Evolutionary conservation across 2,888 invertebrate species (phyloP).

Genomic region (Metopia argyrocephala): DNA sequence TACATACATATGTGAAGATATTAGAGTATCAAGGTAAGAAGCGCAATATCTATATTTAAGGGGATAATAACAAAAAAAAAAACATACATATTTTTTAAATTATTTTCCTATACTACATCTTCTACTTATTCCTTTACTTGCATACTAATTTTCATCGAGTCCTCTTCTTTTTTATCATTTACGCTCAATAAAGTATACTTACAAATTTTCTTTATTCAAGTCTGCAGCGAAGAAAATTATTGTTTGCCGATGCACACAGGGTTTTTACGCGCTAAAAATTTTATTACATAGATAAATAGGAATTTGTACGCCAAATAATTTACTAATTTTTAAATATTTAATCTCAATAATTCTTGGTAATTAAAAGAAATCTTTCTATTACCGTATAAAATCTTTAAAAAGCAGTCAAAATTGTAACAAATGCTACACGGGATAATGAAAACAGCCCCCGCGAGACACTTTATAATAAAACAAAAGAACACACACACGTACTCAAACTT

Average conservation of each 20-base stretch:
- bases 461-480: slow-evolving; percentile 16
- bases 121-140: neutral
- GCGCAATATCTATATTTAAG: slow-evolving; percentile 31
- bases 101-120: neutral
- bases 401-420: slow-evolving; percentile 15
- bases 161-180: slow-evolving; percentile 34
- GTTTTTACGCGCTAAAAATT: slow-evolving; percentile 60
- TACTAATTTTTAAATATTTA: neutral
- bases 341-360: too few relatives aligned
- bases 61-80: neutral
- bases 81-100: slow-evolving; percentile 5
- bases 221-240: slow-evolving; percentile 57
- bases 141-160: neutral
- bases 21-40: slow-evolving; percentile 41
- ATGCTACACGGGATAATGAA: slow-evolving; percentile 26
- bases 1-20: too few relatives aligned
- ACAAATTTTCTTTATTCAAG: slow-evolving; percentile 61
- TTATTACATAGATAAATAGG: slow-evolving; percentile 17
- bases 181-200: slow-evolving; percentile 59
- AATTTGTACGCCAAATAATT: too few relatives aligned
- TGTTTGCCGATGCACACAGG: slow-evolving; percentile 35
- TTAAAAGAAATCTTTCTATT: too few relatives aligned
- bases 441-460: slow-evolving; percentile 48
- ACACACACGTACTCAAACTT: slow-evolving; percentile 14
- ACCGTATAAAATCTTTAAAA: slow-evolving; percentile 7